Conservation (phyloP, 2,113 vertebrate genomes). For the Nothoprocta perdicaria region DNA sequence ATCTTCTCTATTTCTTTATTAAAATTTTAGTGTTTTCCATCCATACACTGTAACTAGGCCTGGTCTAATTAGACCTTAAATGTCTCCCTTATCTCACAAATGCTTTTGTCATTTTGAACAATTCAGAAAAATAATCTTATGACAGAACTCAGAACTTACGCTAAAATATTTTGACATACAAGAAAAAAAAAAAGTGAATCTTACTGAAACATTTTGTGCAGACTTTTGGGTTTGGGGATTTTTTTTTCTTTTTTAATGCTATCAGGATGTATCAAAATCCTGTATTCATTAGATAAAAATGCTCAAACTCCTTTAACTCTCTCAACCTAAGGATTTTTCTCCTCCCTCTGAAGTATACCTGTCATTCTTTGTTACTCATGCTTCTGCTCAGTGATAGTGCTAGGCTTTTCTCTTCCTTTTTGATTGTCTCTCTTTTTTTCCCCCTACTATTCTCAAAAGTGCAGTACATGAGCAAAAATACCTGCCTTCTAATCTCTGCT, state of each 20-base stretch:
- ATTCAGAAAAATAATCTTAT: not conserved
- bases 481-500: accelerated
- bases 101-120: not conserved
- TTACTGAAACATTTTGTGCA: not conserved
- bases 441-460: not conserved
- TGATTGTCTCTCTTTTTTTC: not conserved
- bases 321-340: not conserved
- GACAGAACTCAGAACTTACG: not conserved
- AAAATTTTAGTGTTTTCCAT: not conserved
- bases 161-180: not conserved
- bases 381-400: not conserved
- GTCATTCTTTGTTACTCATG: not conserved
- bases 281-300: not conserved
- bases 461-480: not conserved
- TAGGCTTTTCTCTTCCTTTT: not conserved
- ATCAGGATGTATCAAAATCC: not conserved
- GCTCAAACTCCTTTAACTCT: not conserved
- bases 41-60: not conserved
- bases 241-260: not conserved
- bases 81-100: not conserved
- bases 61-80: not conserved
- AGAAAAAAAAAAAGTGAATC: not conserved
- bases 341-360: not conserved
- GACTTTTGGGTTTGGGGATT: not conserved
- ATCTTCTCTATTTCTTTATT: not conserved